phyloP scores from a whole-genome alignment of 2,797 vertebrate species.

The Tamandua tetradactyla region DNA sequence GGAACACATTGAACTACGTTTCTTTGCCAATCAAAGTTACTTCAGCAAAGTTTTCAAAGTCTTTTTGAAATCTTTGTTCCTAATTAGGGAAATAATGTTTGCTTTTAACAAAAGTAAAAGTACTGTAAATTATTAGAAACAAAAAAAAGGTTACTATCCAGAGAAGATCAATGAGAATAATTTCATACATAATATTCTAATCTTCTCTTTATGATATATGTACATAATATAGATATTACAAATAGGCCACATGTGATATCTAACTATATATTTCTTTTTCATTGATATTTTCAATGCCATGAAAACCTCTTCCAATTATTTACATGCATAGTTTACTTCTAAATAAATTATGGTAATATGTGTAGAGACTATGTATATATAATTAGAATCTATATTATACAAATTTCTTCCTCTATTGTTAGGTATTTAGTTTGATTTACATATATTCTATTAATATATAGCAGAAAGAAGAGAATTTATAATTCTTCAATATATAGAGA shows the following conservation, averaged over 20 bases:
- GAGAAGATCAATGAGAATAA: background rate
- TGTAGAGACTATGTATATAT: background rate
- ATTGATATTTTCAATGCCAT: background rate
- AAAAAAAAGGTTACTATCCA: background rate
- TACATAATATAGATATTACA: background rate
- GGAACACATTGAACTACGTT: background rate
- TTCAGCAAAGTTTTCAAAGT: background rate
- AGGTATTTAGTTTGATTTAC: slow-evolving; percentile 31
- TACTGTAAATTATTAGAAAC: background rate
- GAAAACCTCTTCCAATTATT: background rate
- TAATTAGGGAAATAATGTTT: background rate
- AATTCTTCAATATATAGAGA: background rate
- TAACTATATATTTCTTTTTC: background rate
- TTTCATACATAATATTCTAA: background rate
- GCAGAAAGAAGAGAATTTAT: background rate
- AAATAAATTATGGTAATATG: background rate
- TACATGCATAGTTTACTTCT: slow-evolving; percentile 23
- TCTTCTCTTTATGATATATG: background rate
- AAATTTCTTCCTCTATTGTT: background rate
- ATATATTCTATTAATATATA: slow-evolving; percentile 20
- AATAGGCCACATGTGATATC: background rate
- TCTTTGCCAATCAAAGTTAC: background rate
- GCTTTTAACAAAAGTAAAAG: background rate
- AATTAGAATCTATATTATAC: background rate
- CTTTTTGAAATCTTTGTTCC: background rate